These are phyloP conservation scores for Lacanobia wlatinum DNA, from an alignment of 2,888 invertebrate species.

Conservation along the genomic window DNA sequence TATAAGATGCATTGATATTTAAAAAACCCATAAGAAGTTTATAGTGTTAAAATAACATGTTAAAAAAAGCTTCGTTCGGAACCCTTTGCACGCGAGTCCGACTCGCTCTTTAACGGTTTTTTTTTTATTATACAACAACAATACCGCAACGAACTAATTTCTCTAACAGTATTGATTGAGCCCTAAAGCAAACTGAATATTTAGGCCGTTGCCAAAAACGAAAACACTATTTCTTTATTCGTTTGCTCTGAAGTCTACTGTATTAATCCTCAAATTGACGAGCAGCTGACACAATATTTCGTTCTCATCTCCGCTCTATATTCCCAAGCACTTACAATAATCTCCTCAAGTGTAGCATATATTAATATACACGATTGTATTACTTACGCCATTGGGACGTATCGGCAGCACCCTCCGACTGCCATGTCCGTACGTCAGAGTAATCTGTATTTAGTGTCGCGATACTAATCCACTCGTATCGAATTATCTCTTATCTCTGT, in stretches of 20 bases:
- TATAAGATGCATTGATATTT: too few species aligned
- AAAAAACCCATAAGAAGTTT: too few species aligned
- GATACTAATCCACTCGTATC: conserved; percentile 67
- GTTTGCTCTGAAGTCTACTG: conserved; percentile 8
- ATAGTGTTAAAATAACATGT: too few species aligned
- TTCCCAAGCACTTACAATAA: conserved; percentile 31
- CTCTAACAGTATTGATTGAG: conserved; percentile 7
- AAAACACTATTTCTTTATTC: conserved; percentile 4
- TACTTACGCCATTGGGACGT: conserved; percentile 50
- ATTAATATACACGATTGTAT: conserved; percentile 60
- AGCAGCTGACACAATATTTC: conserved; percentile 51
- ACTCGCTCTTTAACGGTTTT: too few species aligned
- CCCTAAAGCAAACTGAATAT: conserved; percentile 5
- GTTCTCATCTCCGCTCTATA: conserved; percentile 13
- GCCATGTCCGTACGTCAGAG: conserved; percentile 67
- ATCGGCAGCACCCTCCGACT: conserved; percentile 51
- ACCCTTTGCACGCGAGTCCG: too few species aligned
- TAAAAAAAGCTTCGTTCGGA: too few species aligned
- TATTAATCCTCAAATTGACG: conserved; percentile 35
- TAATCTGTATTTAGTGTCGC: conserved; percentile 75
- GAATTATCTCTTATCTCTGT: conserved; percentile 71
- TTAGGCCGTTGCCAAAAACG: not conserved
- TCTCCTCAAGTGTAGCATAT: conserved; percentile 47
- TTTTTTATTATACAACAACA: not conserved
- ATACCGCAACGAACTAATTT: conserved; percentile 7